Evolutionary conservation across 1,140 invertebrate species (phyloP).

Genomic region (Plectus sambesii): DNA sequence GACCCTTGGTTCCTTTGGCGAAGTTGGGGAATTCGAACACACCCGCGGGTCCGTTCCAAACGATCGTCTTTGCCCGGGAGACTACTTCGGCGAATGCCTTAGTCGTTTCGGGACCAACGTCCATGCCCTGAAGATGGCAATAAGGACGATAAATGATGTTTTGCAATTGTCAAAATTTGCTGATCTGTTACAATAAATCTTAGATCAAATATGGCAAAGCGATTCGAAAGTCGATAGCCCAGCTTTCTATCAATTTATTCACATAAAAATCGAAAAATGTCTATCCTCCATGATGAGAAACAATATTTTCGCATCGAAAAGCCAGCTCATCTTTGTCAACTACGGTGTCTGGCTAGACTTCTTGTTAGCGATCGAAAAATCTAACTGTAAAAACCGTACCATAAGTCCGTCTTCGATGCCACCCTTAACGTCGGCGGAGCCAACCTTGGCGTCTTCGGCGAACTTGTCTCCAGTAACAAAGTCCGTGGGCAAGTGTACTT

Average conservation of each 20-base stretch:
- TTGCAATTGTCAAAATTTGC: too few relatives aligned
- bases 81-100: constrained; percentile 67
- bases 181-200: too few relatives aligned
- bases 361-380: too few relatives aligned
- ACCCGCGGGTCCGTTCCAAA: constrained; percentile 94
- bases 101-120: constrained; percentile 75
- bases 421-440: constrained; percentile 65
- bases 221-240: too few relatives aligned
- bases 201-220: too few relatives aligned
- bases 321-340: constrained; percentile 32
- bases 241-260: constrained; percentile 23
- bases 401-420: constrained; percentile 60
- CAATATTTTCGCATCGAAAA: constrained; percentile 10
- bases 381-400: constrained; percentile 8
- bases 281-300: constrained; percentile 25
- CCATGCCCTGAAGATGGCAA: constrained; percentile 59
- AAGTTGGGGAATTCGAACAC: constrained; percentile 97
- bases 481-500: constrained; percentile 86
- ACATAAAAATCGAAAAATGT: constrained; percentile 21
- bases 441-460: constrained; percentile 64
- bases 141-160: too few relatives aligned
- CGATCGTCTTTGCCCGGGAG: constrained; percentile 77
- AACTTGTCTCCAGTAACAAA: constrained; percentile 93
- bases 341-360: too few relatives aligned
- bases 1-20: constrained; percentile 70